Base-by-base conservation (phyloP, 2,888 invertebrate species). In the Xestobium rufovillosum region DNA sequence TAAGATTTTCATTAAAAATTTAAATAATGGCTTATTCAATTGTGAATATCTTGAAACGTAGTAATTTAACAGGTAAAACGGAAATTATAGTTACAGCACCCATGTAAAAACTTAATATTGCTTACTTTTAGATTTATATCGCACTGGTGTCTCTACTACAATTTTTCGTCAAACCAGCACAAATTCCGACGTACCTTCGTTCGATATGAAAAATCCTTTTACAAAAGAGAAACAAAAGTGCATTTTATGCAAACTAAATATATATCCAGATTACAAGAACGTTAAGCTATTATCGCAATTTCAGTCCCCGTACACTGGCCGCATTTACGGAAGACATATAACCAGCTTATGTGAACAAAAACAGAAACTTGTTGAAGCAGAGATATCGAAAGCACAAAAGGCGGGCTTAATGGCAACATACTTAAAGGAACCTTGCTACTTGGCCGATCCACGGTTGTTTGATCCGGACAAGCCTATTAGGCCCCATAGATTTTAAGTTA, bases 221-320 rank as follows among this genome's bases (percentile, higher is more conserved):
- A 71, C 78, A 56, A 82, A 80, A 53, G 82, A 85, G 43, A 75
- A 68, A 41, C 68, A 67, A 13, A 63, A 73, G 45, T 96, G 95
- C 58, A 76, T 95, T 48, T 66, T 95, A 6, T 96, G 96, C 61
- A 78, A 81, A 65, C 61, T 83, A 41, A 75, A 83, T 17, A 80
- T 95, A n/a, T 72, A 72, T 1, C 82, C 90, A 0, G 76, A 90
- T 62, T 95, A 89, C 58, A 96, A 95, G 66, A 98, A 98, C 66
- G 78, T 83, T 0, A 78, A 88, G 50, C 65, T 98, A 3, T 66
- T 98, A 3, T 90, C 92, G 0, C 96, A 97, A 62, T 98, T 98
- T 65, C 86, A 96, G 57, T 97, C 96, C 17, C 83, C 90, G 0
- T 91, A 86, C 59, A 96, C 97, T 0, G 97, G 97, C 1, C 74